Conservation (phyloP, 2,888 invertebrate genomes). For the Oscheius myriophilus region DNA sequence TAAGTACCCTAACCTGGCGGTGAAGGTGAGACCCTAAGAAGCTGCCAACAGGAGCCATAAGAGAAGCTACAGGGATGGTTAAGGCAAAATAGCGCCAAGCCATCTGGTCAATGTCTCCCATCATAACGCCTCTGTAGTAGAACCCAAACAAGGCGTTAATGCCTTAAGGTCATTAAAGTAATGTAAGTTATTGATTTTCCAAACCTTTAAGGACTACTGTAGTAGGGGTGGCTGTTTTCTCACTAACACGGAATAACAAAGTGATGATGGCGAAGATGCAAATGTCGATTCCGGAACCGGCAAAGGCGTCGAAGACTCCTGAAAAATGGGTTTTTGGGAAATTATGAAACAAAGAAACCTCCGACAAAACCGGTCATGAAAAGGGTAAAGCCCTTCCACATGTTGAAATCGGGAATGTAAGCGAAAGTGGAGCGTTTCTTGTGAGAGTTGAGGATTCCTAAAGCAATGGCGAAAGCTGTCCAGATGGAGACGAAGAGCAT, state of each 20-base stretch:
- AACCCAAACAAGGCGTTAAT: conserved; percentile 60
- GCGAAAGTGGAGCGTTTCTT: conserved; percentile 58
- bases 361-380: conserved; percentile 68
- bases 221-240: conserved; percentile 70
- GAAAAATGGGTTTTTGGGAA: conserved; percentile 25
- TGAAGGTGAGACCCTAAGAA: conserved; percentile 67
- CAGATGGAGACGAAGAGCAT: conserved; percentile 71
- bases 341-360: conserved; percentile 34
- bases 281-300: conserved; percentile 70
- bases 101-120: conserved; percentile 57
- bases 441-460: conserved; percentile 68
- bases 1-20: conserved; percentile 42
- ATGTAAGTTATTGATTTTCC: not conserved
- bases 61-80: conserved; percentile 53
- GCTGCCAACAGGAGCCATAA: conserved; percentile 60
- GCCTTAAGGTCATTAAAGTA: conserved; percentile 35
- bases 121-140: conserved; percentile 64
- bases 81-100: conserved; percentile 58
- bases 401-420: conserved; percentile 58
- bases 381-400: conserved; percentile 64
- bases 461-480: conserved; percentile 70
- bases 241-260: conserved; percentile 64
- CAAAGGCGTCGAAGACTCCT: conserved; percentile 68
- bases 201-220: conserved; percentile 70
- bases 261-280: conserved; percentile 67